These are phyloP conservation scores for Gorsachius goisagi DNA, from an alignment of 2,113 vertebrate genomes.

Conservation along the genomic window DNA sequence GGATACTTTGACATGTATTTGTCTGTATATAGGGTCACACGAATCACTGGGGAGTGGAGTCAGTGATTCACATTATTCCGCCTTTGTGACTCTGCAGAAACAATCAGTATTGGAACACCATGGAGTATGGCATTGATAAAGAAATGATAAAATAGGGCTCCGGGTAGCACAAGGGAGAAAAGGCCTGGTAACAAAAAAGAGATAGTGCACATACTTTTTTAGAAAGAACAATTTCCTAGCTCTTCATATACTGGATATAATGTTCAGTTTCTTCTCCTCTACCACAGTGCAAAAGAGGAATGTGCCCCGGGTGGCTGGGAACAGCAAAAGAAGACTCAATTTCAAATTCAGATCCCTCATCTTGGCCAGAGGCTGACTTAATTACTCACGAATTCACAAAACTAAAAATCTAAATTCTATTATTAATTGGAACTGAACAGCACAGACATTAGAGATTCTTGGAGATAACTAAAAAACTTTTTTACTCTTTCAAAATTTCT, in stretches of 20 bases:
- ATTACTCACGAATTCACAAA: not conserved
- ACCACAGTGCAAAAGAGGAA: not conserved
- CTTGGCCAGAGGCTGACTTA: not conserved
- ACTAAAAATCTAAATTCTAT: not conserved
- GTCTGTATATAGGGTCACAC: not conserved
- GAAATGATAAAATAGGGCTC: not conserved
- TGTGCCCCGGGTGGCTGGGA: not conserved
- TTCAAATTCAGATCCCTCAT: not conserved
- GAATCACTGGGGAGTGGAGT: not conserved
- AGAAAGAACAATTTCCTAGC: not conserved
- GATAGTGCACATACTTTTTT: not conserved
- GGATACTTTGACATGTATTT: not conserved
- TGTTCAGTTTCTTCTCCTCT: not conserved
- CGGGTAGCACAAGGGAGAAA: not conserved
- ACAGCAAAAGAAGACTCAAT: not conserved
- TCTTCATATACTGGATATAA: not conserved
- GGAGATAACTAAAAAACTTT: not conserved
- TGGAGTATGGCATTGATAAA: not conserved
- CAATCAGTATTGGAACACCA: not conserved
- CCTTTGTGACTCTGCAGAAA: not conserved
- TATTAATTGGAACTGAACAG: not conserved
- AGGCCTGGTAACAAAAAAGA: not conserved
- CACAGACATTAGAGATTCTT: not conserved
- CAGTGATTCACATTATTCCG: not conserved
- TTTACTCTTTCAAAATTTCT: not conserved